phyloP scores from a whole-genome alignment of 1,140 invertebrate genomes.

The Acromyrmex charruanus region DNA sequence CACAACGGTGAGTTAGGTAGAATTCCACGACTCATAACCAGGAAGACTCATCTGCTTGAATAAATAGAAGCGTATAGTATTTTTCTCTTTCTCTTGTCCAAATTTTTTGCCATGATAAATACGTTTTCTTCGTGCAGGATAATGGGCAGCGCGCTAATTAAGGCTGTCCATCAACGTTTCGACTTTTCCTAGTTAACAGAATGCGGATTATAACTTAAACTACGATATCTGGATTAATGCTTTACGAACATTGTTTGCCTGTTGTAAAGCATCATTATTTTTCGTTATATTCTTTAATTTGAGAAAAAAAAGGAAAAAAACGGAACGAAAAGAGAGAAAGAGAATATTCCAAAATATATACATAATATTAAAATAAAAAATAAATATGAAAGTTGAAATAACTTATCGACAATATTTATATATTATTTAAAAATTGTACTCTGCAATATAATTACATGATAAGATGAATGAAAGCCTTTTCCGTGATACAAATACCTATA shows the following conservation, averaged over 20 bases:
- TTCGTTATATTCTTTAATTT: conserved; percentile 24
- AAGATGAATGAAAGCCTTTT: not conserved
- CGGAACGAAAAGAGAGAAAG: not conserved
- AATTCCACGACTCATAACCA: conserved; percentile 77
- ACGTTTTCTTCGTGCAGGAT: conserved; percentile 63
- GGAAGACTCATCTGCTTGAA: conserved; percentile 75
- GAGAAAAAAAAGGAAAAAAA: not conserved
- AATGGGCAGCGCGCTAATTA: conserved; percentile 71
- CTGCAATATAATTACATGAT: not conserved
- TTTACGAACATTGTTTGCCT: conserved; percentile 8
- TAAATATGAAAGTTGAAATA: not conserved
- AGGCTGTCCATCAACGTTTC: conserved; percentile 69
- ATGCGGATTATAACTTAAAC: conserved; percentile 59
- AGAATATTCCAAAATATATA: not conserved
- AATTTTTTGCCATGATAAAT: conserved; percentile 70
- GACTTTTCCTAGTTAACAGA: conserved; percentile 56
- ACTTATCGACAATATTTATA: not conserved
- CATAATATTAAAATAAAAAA: conserved; percentile 1
- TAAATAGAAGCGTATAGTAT: conserved; percentile 79
- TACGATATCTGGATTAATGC: conserved; percentile 43
- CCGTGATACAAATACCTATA: not conserved
- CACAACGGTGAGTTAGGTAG: conserved; percentile 66
- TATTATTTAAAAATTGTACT: conserved; percentile 4
- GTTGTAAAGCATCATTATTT: not conserved
- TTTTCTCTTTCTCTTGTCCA: conserved; percentile 7